These are phyloP conservation scores for Caracal caracal DNA, from an alignment of 2,113 vertebrate genomes.

Conservation along the genomic window DNA sequence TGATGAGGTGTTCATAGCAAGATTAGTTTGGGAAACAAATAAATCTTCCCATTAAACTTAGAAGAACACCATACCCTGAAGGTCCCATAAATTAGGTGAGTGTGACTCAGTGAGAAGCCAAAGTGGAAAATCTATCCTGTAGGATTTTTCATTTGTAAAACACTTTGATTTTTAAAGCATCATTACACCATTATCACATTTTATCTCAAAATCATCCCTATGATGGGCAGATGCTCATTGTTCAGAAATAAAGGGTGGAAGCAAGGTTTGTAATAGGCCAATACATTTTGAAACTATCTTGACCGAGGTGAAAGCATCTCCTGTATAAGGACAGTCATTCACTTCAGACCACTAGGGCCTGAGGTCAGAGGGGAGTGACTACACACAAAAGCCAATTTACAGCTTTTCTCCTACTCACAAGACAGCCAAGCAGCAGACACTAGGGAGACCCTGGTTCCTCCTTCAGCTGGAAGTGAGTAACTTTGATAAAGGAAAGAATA, in stretches of 20 bases:
- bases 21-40: background rate
- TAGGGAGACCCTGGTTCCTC: background rate
- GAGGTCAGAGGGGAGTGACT: background rate
- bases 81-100: background rate
- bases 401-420: background rate
- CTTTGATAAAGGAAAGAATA: background rate
- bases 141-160: background rate
- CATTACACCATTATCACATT: background rate
- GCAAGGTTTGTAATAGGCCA: background rate
- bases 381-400: background rate
- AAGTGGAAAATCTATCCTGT: background rate
- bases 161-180: background rate
- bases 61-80: background rate
- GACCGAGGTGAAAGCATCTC: background rate
- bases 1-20: background rate
- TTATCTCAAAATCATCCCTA: background rate
- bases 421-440: background rate
- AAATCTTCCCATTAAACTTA: slow-evolving; percentile 18
- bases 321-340: background rate
- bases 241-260: background rate
- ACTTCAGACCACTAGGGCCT: background rate
- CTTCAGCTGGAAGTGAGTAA: background rate
- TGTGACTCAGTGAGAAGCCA: background rate
- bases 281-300: background rate
- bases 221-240: background rate